Evolutionary conservation across 2,888 invertebrate species (phyloP), one percentile per base, ranked within the genome.

Genomic region (Leistus spinibarbis): DNA sequence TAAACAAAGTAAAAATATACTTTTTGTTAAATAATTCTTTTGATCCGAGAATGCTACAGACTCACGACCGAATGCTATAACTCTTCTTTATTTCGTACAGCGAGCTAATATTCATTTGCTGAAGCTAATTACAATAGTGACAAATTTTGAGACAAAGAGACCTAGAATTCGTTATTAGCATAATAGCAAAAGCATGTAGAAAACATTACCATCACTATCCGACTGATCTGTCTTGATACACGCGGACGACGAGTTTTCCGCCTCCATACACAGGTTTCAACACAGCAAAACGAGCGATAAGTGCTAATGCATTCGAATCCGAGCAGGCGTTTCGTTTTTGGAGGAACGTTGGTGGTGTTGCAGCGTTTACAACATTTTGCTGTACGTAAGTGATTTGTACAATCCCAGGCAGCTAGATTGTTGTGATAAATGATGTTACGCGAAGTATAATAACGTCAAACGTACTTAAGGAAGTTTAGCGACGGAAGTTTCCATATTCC

Each of bases 361-460:
- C 68, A 10, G 40, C 7, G 7, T 68, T 53, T 22, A 22, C 20
- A 57, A 20, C 54, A 54, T 68, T n/a, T n/a, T 62, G 70, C 70
- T 63, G 63, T 23, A 5, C 70, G 63, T 23, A 5, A 63, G 70
- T 63, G 63, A 70, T 70, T 70, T 70, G 70, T 40, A 63, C 70
- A 70, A 70, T 70, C 70, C 70, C 40, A 40, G 40, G 1, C 40
- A 63, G 62, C 60, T 63, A 63, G 63, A 70, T 70, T 70, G 70
- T 70, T 70, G 70, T 70, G 70, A 70, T 70, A 70, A 70, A 70
- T 70, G 70, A 60, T 70, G 70, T 70, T 60, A 70, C 70, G 19
- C 70, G 20, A 56, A 54, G 65, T 60, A 71, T 71, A 71, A 71
- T 71, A 71, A 71, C 71, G 71, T 71, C 71, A 71, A 71, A 71